Conservation (phyloP, 2,888 invertebrate genomes). For the Dynastes tityus region DNA sequence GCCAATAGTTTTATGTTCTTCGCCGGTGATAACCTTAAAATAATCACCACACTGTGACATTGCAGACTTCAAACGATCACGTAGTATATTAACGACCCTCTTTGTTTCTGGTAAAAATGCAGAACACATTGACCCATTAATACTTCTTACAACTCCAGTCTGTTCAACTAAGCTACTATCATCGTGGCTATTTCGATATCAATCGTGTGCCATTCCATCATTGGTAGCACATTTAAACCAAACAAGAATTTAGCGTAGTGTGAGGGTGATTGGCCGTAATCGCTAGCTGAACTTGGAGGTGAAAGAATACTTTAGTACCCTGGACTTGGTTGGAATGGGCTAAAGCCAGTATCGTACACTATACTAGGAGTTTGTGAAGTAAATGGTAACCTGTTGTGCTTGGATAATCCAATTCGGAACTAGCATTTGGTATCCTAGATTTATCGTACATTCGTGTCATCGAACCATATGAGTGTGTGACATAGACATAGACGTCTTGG, state of each 20-base stretch:
- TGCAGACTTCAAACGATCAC: too few species aligned
- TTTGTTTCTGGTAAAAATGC: constrained; percentile 81
- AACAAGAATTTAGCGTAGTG: constrained; percentile 85
- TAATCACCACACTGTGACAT: too few species aligned
- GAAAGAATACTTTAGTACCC: constrained; percentile 78
- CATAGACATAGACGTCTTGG: constrained; percentile 88
- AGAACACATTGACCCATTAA: constrained; percentile 90
- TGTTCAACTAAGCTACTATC: constrained; percentile 88
- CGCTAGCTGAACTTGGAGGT: constrained; percentile 75
- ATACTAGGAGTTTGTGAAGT: constrained; percentile 97
- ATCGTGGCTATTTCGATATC: constrained; percentile 89
- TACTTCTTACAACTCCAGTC: constrained; percentile 88
- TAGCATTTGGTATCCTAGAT: constrained; percentile 89
- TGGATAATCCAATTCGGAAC: constrained; percentile 88
- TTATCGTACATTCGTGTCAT: constrained; percentile 97
- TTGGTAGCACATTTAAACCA: constrained; percentile 76
- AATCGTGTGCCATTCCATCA: constrained; percentile 90
- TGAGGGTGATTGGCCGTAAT: constrained; percentile 74
- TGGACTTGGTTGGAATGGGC: constrained; percentile 90
- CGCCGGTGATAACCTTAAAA: too few species aligned
- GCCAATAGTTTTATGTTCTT: too few species aligned
- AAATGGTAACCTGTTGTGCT: constrained; percentile 86
- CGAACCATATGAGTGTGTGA: constrained; percentile 91
- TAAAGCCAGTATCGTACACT: constrained; percentile 92
- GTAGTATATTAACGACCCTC: too few species aligned